Percentiles rank a stretch among this genome's conserved stretches.
These are phyloP conservation scores for Pseudobourletiella spinata DNA, from an alignment of 1,140 invertebrate species.

Conservation along the genomic window DNA sequence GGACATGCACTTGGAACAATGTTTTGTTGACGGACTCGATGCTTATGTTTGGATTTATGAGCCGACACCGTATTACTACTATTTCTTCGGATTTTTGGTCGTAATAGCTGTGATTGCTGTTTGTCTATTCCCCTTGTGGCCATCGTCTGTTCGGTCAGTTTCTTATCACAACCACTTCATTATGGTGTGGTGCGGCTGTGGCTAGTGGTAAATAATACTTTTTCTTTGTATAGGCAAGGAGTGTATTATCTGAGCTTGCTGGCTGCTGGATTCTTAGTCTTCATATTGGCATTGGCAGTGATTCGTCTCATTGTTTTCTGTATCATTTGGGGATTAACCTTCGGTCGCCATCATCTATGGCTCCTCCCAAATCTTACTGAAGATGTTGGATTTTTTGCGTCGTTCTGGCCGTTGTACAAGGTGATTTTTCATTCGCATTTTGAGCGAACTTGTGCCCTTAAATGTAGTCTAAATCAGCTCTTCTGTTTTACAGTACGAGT, in stretches of 20 bases:
- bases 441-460: neutral
- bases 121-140: conserved; percentile 97
- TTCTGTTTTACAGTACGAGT: conserved; percentile 55
- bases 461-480: neutral
- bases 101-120: conserved; percentile 89
- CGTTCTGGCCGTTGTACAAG: conserved; percentile 95
- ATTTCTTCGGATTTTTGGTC: conserved; percentile 82
- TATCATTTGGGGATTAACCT: conserved; percentile 75
- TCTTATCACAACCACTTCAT: no score
- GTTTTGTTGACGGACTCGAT: conserved; percentile 85
- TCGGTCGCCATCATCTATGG: conserved; percentile 92
- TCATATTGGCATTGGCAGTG: conserved; percentile 81
- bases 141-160: conserved; percentile 70
- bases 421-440: conserved; percentile 45
- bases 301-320: conserved; percentile 85
- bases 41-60: conserved; percentile 99
- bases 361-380: conserved; percentile 95
- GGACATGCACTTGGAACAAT: conserved; percentile 92
- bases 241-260: conserved; percentile 95
- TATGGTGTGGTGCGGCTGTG: no score
- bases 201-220: no score
- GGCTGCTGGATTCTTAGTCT: conserved; percentile 84
- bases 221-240: conserved; percentile 55
- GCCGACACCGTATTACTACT: conserved; percentile 92
- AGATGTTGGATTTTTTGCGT: conserved; percentile 97